Evolutionary conservation across 2,888 invertebrate genomes (phyloP).

Genomic region (Pristionchus japonicus): DNA sequence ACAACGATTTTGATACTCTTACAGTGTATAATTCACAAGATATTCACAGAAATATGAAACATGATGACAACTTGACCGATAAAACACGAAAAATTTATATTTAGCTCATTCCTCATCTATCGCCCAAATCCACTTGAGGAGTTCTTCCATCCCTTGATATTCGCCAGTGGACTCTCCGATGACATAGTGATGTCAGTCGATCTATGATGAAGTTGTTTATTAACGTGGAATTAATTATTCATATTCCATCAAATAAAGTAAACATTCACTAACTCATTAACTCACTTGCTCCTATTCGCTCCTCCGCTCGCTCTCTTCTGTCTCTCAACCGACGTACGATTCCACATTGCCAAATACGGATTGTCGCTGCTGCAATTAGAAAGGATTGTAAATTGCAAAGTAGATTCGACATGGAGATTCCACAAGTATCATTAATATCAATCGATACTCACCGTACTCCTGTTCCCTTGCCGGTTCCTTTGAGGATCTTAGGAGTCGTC

Average conservation of each 20-base stretch:
- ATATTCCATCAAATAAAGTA: neutral
- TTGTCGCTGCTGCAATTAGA: neutral
- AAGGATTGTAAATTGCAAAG: too few relatives aligned
- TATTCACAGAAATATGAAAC: neutral
- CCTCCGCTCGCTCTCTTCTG: conserved; percentile 10
- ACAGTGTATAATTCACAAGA: neutral
- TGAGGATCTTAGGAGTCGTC: conserved; percentile 12
- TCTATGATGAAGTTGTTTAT: too few relatives aligned
- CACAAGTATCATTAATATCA: neutral
- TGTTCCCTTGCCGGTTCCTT: neutral
- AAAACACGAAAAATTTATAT: neutral
- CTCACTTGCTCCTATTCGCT: neutral
- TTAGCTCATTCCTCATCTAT: neutral
- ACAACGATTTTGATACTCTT: neutral
- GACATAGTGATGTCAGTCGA: neutral
- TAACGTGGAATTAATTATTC: too few relatives aligned
- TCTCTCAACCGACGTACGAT: conserved; percentile 19
- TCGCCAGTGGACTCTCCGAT: neutral
- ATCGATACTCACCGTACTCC: neutral
- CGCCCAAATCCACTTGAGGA: neutral
- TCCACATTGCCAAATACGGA: conserved; percentile 35
- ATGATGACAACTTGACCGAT: neutral
- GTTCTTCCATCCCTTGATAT: neutral
- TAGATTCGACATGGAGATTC: neutral
- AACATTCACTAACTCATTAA: neutral